Conservation (phyloP, 1,140 invertebrate genomes). For the Littorina saxatilis region DNA sequence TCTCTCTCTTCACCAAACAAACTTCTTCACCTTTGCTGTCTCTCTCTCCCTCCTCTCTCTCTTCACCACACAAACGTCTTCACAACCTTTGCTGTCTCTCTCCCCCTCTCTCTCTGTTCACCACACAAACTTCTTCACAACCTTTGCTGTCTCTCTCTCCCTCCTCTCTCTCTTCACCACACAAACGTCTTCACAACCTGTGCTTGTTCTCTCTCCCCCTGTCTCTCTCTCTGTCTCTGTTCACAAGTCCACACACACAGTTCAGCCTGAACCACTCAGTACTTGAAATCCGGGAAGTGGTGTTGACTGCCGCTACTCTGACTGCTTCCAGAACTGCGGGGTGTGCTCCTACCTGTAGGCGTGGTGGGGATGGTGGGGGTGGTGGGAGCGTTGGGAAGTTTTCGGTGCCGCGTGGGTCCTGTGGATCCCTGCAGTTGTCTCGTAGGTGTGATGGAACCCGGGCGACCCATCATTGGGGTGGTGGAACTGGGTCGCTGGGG, state of each 20-base stretch:
- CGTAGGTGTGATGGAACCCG: conserved; percentile 26
- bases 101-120: no score
- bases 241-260: no score
- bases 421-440: not conserved
- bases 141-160: not conserved
- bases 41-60: not conserved
- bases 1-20: no score
- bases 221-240: conserved; percentile 10
- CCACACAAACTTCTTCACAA: no score
- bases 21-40: no score
- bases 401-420: conserved; percentile 31
- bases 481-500: conserved; percentile 52
- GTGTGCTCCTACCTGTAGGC: not conserved
- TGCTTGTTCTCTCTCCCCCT: conserved; percentile 5
- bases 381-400: conserved; percentile 39
- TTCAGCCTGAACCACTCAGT: not conserved
- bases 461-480: conserved; percentile 32
- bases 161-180: not conserved
- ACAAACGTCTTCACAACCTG: not conserved
- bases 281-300: conserved; percentile 16
- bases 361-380: conserved; percentile 11
- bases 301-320: no score
- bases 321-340: no score
- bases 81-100: no score
- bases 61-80: no score